These are phyloP conservation scores for Drosophila nannoptera DNA, from an alignment of 1,140 invertebrate species.

Conservation along the genomic window DNA sequence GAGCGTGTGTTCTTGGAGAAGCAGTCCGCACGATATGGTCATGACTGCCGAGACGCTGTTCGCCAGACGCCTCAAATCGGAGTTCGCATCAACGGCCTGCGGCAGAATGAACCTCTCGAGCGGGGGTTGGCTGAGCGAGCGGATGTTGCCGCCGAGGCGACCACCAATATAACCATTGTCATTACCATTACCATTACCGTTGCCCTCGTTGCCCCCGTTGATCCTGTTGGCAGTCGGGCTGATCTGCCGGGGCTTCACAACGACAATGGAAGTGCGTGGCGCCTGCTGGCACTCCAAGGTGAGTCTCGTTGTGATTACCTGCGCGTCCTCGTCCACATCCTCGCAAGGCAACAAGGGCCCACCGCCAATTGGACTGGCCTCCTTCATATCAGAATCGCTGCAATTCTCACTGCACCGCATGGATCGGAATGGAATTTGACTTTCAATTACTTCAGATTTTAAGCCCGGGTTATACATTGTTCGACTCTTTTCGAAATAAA, in stretches of 20 bases:
- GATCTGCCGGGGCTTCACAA: constrained; percentile 23
- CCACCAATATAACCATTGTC: background rate
- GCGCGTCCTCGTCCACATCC: background rate
- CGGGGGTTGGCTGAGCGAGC: no score
- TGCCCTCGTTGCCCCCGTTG: background rate
- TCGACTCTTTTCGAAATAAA: no score
- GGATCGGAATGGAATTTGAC: constrained; percentile 14
- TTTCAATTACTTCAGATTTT: constrained; percentile 37
- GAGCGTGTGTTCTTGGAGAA: no score
- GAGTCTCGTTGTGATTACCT: constrained; percentile 12
- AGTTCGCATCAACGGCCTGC: constrained; percentile 10
- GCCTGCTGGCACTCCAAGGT: background rate
- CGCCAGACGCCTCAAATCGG: constrained; percentile 27
- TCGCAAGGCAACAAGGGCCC: background rate
- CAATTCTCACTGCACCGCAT: constrained; percentile 22
- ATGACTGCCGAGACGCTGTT: constrained; percentile 29
- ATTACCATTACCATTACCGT: background rate
- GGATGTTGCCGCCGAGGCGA: background rate
- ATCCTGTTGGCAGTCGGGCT: background rate
- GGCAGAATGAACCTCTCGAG: constrained; percentile 22
- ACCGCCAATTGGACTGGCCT: constrained; percentile 4
- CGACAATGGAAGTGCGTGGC: constrained; percentile 16
- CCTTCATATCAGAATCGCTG: background rate
- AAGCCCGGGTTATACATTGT: constrained; percentile 21
- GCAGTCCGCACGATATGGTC: background rate